A percentile compares a stretch with the other conserved stretches of the same genome.
phyloP scores from a whole-genome alignment of 1,140 invertebrate genomes.

The Dreissena rostriformis region DNA sequence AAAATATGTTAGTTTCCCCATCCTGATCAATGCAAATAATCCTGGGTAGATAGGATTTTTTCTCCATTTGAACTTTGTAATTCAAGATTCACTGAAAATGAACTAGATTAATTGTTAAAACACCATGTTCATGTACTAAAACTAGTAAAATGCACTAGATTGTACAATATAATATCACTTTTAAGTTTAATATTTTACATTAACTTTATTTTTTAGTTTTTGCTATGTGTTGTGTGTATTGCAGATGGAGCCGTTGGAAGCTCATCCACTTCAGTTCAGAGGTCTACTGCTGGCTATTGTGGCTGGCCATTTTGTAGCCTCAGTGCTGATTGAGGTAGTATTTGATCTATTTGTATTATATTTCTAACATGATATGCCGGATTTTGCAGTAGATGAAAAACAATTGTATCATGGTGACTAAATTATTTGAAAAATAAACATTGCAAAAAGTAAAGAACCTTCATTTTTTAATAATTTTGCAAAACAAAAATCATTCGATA shows the following conservation, averaged over 20 bases:
- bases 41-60: no score
- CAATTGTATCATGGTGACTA: neutral
- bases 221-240: neutral
- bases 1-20: no score
- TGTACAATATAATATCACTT: no score
- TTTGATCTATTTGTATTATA: neutral
- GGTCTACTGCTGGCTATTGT: slow-evolving; percentile 42
- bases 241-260: slow-evolving; percentile 48
- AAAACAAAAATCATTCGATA: no score
- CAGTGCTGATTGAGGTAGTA: slow-evolving; percentile 56
- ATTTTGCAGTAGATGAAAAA: neutral
- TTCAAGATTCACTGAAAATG: no score
- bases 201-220: neutral
- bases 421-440: neutral
- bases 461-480: no score
- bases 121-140: no score
- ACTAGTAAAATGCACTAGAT: no score
- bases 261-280: slow-evolving; percentile 45
- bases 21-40: no score
- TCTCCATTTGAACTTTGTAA: no score
- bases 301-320: slow-evolving; percentile 49
- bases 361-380: neutral
- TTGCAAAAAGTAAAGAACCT: no score
- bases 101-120: no score
- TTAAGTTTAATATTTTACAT: neutral